Conservation (phyloP, 2,797 vertebrate species). For the Varecia variegata region DNA sequence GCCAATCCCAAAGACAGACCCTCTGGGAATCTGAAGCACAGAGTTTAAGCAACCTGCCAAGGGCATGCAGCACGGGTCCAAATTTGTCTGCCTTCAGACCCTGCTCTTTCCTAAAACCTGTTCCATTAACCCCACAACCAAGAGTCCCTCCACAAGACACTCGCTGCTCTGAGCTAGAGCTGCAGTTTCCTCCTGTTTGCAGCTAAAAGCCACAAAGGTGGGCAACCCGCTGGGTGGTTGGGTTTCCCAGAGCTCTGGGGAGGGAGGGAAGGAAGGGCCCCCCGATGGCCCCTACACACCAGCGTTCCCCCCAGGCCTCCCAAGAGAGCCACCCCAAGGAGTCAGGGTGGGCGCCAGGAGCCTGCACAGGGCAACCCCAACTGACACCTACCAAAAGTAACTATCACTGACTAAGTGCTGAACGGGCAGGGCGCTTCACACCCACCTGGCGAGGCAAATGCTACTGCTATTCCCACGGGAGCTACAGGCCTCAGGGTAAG, state of each 20-base stretch:
- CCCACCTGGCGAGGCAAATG: not conserved
- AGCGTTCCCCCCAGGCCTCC: not conserved
- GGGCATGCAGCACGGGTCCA: not conserved
- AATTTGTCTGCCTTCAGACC: not conserved
- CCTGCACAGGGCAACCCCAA: not conserved
- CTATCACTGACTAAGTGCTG: not conserved
- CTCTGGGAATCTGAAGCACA: not conserved
- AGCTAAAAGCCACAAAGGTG: conserved; percentile 57
- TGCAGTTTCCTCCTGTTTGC: not conserved
- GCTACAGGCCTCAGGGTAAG: not conserved
- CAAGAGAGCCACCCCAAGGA: not conserved
- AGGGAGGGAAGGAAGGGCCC: not conserved
- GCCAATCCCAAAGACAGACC: not conserved
- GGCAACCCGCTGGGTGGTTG: rapidly evolving
- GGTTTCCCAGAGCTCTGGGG: not conserved
- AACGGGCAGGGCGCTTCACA: not conserved
- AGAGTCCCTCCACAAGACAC: not conserved
- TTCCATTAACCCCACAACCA: not conserved
- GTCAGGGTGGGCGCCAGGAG: not conserved
- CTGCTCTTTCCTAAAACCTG: not conserved
- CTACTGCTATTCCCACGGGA: not conserved
- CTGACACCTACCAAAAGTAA: not conserved
- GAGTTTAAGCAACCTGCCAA: not conserved
- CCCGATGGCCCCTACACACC: not conserved
- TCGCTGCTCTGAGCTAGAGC: not conserved